Conservation (phyloP, 2,888 invertebrate genomes). For the Stenchaetothrips biformis region DNA sequence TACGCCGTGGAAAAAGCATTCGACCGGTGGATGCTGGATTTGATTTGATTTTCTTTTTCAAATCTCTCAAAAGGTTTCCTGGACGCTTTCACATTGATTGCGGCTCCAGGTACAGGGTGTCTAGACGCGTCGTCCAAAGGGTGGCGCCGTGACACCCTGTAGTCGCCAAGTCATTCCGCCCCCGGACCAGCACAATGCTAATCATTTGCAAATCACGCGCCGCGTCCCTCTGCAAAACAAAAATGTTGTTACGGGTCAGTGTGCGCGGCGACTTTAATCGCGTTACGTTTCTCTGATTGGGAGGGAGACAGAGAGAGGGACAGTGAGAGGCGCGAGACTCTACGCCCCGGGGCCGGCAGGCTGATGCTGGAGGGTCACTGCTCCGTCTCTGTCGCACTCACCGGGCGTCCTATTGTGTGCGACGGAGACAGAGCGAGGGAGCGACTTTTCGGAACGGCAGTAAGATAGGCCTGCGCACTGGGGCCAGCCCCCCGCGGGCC, state of each 20-base stretch:
- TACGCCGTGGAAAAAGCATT: no score
- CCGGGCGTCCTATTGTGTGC: no score
- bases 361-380: no score
- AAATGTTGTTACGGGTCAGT: constrained; percentile 19
- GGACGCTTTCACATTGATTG: neutral
- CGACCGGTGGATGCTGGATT: no score
- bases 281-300: neutral
- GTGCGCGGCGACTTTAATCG: neutral
- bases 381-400: no score
- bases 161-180: neutral
- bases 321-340: neutral
- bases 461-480: no score
- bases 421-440: no score
- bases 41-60: no score
- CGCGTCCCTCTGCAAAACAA: neutral
- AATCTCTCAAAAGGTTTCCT: neutral
- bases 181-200: neutral
- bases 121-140: neutral
- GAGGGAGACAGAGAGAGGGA: neutral
- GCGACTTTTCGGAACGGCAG: no score
- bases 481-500: no score
- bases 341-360: neutral
- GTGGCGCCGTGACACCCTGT: neutral
- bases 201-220: constrained; percentile 2
- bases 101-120: neutral